Evolutionary conservation across 1,140 invertebrate species (phyloP).

Genomic region (honey bee (Apis mellifera)): Amel_HAv3.1 CM009940.2:7959501-7960000

Average conservation of each 20-base stretch:
- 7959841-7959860: slow-evolving; percentile 2
- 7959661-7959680: slow-evolving; percentile 12
- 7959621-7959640: neutral
- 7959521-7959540: slow-evolving; percentile 65
- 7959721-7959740: neutral
- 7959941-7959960: no score
- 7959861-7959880: neutral
- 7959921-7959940: no score
- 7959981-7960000: no score
- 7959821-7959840: neutral
- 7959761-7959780: neutral
- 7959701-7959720: slow-evolving; percentile 9
- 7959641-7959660: neutral
- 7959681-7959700: slow-evolving; percentile 25
- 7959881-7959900: no score
- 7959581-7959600: slow-evolving; percentile 44
- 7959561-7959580: slow-evolving; percentile 54
- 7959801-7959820: neutral
- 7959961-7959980: no score
- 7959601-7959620: slow-evolving; percentile 41
- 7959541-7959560: slow-evolving; percentile 62
- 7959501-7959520: slow-evolving; percentile 59
- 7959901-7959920: no score
- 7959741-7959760: neutral
- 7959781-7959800: neutral